Base-by-base conservation (phyloP, 2,888 invertebrate genomes). In the Plemyria rubiginata region DNA sequence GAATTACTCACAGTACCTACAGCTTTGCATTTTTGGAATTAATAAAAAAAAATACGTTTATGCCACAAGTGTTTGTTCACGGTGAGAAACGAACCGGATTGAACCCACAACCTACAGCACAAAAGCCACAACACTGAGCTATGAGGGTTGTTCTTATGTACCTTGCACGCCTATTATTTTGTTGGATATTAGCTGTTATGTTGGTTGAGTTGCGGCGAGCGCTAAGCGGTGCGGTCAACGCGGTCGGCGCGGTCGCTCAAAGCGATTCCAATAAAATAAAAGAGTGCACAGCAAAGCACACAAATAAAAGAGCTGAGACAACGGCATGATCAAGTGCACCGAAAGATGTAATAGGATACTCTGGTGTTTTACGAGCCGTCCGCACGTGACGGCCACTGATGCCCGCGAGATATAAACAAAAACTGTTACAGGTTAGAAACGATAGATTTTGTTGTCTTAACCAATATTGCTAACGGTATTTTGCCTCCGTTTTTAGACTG, bases 261-360 rank as follows among this genome's bases (percentile, higher is more conserved):
- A 88, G 86, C 82, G 82, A 77, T 72, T 71, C 74, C 75, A 80
- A 79, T 77, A 83, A 86, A 87, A 85, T 79, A 82, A 50, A 38
- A 50, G 48, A 60, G 70, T 54, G 67, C 77, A 41, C 49, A 64
- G 53, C 60, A 81, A 80, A 79, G 75, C 77, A 77, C 69, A 84
- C 80, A 87, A 88, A 89, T 85, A 90, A 88, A 87, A 85, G 80
- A 84, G 78, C 65, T 67, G 74, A 78, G 87, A 87, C 87, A 86
- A 87, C 88, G 84, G 84, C 85, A 88, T 88, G 90, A 90, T 90
- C 90, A 90, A 89, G 88, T 88, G 85, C 84, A 85, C 86, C 84
- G 86, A 85, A 72, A 84, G 85, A 85, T 87, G 91, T 89, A 90
- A 91, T 84, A 77, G 78, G 91, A 91, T 90, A 90, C 82, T 82